phyloP scores from a whole-genome alignment of 2,888 invertebrate species.

The Xanthorhoe spadicearia region DNA sequence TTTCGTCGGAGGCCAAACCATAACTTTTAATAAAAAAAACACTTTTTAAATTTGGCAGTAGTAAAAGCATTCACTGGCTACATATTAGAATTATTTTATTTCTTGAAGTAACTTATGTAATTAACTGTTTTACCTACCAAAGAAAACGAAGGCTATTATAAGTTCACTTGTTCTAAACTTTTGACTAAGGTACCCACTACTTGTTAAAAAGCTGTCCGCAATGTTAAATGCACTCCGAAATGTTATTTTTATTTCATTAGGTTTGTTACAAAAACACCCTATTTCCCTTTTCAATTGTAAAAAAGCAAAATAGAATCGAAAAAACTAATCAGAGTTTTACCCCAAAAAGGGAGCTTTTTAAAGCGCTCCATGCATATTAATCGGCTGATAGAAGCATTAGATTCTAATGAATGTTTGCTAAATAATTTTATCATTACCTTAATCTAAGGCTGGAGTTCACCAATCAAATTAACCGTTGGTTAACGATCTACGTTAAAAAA shows the following conservation, averaged over 20 bases:
- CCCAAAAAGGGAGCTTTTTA: constrained; percentile 25
- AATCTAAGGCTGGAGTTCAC: neutral
- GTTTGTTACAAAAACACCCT: constrained; percentile 1
- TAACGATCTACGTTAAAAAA: too few species aligned
- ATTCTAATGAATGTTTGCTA: constrained; percentile 21
- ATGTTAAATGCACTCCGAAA: neutral
- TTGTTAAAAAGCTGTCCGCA: neutral
- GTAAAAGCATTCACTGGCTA: too few species aligned
- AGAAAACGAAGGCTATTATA: too few species aligned
- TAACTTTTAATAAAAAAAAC: too few species aligned
- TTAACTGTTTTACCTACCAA: too few species aligned
- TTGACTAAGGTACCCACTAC: too few species aligned
- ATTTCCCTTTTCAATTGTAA: neutral
- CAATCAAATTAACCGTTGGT: neutral
- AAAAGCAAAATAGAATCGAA: constrained; percentile 12
- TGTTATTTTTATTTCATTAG: neutral
- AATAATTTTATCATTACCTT: constrained; percentile 10
- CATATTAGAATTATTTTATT: too few species aligned
- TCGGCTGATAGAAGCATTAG: constrained; percentile 28
- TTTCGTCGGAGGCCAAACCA: neutral
- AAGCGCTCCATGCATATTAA: constrained; percentile 28
- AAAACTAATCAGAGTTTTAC: constrained; percentile 20
- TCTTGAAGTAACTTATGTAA: too few species aligned
- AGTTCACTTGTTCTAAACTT: too few species aligned
- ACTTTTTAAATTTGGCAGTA: too few species aligned